Base-by-base conservation (phyloP, 1,140 invertebrate genomes). In the Dendrolimus kikuchii region DNA sequence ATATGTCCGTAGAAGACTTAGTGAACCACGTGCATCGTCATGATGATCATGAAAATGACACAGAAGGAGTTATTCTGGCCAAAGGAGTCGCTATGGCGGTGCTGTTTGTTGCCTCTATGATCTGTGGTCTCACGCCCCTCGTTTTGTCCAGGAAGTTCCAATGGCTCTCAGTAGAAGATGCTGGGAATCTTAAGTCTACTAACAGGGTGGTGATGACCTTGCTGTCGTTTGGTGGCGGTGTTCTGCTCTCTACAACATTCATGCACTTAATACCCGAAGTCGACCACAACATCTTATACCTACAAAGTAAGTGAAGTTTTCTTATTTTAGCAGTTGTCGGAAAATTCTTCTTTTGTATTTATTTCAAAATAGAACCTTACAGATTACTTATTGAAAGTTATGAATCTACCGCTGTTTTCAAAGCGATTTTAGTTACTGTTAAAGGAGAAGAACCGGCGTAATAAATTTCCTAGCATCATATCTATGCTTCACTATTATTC, bases 211-310 rank as follows among this genome's bases (percentile, higher is more conserved):
- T 84, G 6, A 77, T 81, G 67, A 71, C 75, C 4, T 60, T 97
- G 8, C 88, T 96, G 38, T 95, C 94, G 56, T 95, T 98, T 67
- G 96, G 96, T 5, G 97, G 95, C 5, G 97, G 97, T 4, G 96
- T 98, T 3, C 89, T 99, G 36, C 84, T 99, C 51, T 93, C 93
- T 41, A 98, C 96, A 2, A 96, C 95, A 2, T 96, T 98, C 69
- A 77, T 97, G 23, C 96, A 99, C 76, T 86, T 99, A 54, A 82
- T 98, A 9, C 96, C 96, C 0, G 97, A 98, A 88, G 93, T 97
- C 0, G 87, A 91, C 44, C 92, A 95, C 69, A 90, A 89, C 9
- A 86, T 94, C 2, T 78, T 90, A 7, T 69, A 88, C 52, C 75
- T 94, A 37, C 84, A 90, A 47, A 63, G 86, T 74, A 64, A 85